Conservation (phyloP, 2,888 invertebrate species). For the Amblyjoppa fuscipennis region DNA sequence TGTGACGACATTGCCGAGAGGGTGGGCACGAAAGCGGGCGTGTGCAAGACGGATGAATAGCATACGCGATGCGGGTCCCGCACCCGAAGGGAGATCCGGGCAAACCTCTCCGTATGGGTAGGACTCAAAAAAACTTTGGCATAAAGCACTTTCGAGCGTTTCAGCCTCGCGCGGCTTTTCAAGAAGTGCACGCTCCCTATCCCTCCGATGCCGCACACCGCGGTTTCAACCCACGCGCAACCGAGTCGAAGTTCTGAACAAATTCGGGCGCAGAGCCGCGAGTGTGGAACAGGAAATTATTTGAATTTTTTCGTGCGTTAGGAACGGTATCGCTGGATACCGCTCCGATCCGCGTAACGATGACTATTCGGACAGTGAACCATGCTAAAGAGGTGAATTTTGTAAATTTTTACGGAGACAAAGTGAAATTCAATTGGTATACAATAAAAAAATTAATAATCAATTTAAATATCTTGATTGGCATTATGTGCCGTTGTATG, state of each 20-base stretch:
- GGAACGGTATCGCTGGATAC: not conserved
- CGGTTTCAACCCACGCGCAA: conserved; percentile 10
- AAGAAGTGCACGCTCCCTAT: conserved; percentile 14
- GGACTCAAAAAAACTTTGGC: conserved; percentile 56
- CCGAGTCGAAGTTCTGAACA: conserved; percentile 8
- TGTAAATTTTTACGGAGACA: no score
- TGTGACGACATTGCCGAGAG: conserved; percentile 41
- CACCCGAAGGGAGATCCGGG: conserved; percentile 10
- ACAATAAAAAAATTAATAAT: no score
- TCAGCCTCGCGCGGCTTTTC: conserved; percentile 56
- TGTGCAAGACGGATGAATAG: conserved; percentile 45
- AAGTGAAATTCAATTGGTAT: no score
- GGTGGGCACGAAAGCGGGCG: conserved; percentile 10
- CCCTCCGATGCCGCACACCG: not conserved
- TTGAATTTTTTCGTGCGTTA: not conserved
- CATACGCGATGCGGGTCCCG: conserved; percentile 20
- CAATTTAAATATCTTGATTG: no score
- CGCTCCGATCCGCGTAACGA: no score
- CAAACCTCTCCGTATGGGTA: not conserved
- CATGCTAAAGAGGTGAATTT: no score
- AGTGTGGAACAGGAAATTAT: conserved; percentile 18
- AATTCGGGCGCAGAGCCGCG: not conserved
- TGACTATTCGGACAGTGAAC: no score
- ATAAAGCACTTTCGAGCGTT: conserved; percentile 63
- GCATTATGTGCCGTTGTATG: no score